These are phyloP conservation scores for Oryzias sinensis DNA, from an alignment of 2,797 vertebrate genomes.

Conservation along the genomic window DNA sequence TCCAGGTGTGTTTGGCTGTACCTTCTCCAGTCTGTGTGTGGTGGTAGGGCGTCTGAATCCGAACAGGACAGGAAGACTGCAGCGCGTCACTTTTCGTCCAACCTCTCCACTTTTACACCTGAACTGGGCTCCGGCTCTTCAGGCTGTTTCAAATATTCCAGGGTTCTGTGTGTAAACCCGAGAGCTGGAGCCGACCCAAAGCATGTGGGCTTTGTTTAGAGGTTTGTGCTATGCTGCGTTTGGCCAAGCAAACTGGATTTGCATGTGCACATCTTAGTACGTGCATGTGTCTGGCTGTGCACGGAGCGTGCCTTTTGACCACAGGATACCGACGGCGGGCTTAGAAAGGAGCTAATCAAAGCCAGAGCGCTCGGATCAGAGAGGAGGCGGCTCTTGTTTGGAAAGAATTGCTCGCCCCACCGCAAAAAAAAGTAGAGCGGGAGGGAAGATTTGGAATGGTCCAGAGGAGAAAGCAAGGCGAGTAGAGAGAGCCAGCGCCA, in stretches of 20 bases:
- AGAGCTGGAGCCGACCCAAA: conserved; percentile 48
- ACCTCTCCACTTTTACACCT: conserved; percentile 51
- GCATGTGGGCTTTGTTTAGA: conserved; percentile 75
- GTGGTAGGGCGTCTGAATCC: conserved; percentile 18
- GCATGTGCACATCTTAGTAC: conserved; percentile 21
- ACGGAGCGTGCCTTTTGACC: conserved; percentile 52
- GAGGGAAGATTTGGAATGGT: conserved; percentile 60
- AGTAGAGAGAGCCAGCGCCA: conserved; percentile 65
- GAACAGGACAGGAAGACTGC: conserved; percentile 10
- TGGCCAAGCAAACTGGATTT: conserved; percentile 43
- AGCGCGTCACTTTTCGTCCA: conserved; percentile 37
- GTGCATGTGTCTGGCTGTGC: conserved; percentile 24
- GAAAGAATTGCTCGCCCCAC: conserved; percentile 79
- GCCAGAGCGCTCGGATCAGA: conserved; percentile 79
- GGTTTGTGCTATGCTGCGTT: conserved; percentile 58
- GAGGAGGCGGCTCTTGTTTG: conserved; percentile 78
- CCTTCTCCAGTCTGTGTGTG: conserved; percentile 9
- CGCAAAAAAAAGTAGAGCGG: conserved; percentile 65
- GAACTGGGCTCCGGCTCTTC: conserved; percentile 31
- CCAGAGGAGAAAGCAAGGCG: conserved; percentile 62
- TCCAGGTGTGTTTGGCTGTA: conserved; percentile 67
- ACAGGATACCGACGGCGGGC: conserved; percentile 77
- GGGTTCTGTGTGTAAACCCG: conserved; percentile 52
- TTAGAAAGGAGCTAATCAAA: conserved; percentile 84
- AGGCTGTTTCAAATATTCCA: conserved; percentile 34